These are phyloP conservation scores for Beroe forskalii DNA, from an alignment of 37 sponge, comb jelly and placozoan species.

Conservation along the genomic window DNA sequence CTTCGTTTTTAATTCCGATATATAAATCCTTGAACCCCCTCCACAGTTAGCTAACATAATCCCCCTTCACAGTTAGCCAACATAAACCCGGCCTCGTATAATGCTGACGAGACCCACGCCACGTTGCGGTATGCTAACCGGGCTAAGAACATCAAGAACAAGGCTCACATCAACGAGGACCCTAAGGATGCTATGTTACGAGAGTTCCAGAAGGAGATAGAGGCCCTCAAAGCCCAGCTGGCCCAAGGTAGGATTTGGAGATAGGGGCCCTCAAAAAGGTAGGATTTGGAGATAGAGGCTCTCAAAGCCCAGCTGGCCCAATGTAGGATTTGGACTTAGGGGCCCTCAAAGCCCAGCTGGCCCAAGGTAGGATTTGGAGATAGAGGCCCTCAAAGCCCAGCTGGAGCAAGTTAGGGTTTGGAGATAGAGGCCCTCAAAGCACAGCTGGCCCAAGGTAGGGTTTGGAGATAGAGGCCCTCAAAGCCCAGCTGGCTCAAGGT, in stretches of 20 bases:
- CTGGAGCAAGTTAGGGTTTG: no score
- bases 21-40: no score
- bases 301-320: no score
- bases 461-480: background rate
- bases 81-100: constrained; percentile 94
- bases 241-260: constrained; percentile 68
- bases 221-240: constrained; percentile 76
- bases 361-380: constrained; percentile 67
- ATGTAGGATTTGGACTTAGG: constrained; percentile 92
- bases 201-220: constrained; percentile 98
- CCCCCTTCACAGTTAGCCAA: constrained; percentile 81
- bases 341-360: constrained; percentile 75
- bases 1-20: no score
- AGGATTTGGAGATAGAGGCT: background rate
- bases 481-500: no score
- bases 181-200: constrained; percentile 98
- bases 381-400: no score
- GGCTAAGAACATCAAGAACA: constrained; percentile 97
- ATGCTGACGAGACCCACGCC: constrained; percentile 88
- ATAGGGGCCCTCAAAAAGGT: no score
- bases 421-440: constrained; percentile 87
- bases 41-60: no score
- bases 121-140: constrained; percentile 93
- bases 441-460: constrained; percentile 74
- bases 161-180: constrained; percentile 95